These are phyloP conservation scores for Mesoclemmys tuberculata DNA, from an alignment of 2,113 vertebrate species.

Conservation along the genomic window DNA sequence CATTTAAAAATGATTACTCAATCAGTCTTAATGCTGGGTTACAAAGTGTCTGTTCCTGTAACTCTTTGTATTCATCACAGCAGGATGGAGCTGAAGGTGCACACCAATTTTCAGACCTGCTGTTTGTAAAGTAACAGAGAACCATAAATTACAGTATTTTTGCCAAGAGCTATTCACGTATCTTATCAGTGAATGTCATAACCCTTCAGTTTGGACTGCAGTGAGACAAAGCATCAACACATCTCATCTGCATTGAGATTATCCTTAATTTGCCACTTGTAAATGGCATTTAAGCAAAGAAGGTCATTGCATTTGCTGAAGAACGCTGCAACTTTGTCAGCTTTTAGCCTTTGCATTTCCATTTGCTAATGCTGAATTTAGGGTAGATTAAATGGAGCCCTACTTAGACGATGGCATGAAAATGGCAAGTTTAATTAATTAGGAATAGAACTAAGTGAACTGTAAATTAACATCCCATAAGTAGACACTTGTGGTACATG, in stretches of 20 bases:
- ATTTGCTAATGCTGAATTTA: background rate
- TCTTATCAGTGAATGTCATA: background rate
- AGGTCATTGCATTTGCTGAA: background rate
- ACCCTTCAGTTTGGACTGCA: background rate
- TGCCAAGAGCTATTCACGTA: background rate
- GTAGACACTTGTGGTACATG: fast-evolving
- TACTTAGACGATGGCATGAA: background rate
- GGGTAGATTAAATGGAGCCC: background rate
- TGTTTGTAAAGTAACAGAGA: background rate
- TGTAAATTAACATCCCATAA: background rate
- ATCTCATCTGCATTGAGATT: background rate
- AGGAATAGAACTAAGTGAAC: background rate
- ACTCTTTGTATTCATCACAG: background rate
- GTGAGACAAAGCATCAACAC: background rate
- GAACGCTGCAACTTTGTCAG: background rate
- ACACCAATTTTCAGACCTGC: background rate
- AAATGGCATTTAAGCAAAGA: background rate
- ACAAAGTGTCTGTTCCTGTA: background rate
- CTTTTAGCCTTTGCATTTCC: background rate
- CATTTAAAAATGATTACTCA: background rate
- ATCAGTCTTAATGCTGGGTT: background rate
- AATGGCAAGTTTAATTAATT: background rate
- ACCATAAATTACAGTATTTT: background rate
- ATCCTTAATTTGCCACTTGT: background rate
- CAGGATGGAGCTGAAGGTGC: background rate